A percentile compares a stretch with the other conserved stretches of the same genome.
Conservation (phyloP, 2,888 invertebrate species). For the Fragum sueziense region DNA sequence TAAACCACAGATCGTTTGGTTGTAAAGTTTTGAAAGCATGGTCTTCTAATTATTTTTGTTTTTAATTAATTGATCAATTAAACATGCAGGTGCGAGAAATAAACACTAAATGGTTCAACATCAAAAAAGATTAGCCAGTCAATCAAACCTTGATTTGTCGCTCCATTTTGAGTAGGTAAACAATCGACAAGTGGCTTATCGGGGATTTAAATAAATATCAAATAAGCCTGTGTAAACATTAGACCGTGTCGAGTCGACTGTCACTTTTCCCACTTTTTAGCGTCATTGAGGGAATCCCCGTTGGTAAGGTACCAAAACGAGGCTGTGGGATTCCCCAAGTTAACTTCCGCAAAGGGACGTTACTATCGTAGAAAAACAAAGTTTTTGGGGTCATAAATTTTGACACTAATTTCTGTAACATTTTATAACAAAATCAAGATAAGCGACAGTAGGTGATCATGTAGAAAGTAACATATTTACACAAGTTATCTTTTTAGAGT, state of each 20-base stretch:
- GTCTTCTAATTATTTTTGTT: no score
- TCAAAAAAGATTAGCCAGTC: no score
- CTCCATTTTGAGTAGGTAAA: conserved; percentile 15
- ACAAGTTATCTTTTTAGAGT: neutral
- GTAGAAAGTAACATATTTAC: neutral
- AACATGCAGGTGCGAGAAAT: no score
- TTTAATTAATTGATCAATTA: no score
- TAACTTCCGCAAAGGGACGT: conserved; percentile 4
- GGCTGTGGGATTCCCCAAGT: conserved; percentile 42
- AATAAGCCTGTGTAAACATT: conserved; percentile 12
- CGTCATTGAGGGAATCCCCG: conserved; percentile 49
- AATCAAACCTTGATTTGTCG: conserved; percentile 9
- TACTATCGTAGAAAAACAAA: neutral
- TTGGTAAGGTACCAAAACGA: conserved; percentile 58
- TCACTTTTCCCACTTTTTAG: conserved; percentile 27
- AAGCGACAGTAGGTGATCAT: neutral
- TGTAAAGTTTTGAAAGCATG: no score
- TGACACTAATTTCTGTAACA: neutral
- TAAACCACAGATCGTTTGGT: no score
- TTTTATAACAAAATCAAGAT: neutral
- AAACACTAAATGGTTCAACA: no score
- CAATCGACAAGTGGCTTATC: neutral
- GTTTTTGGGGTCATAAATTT: conserved; percentile 10
- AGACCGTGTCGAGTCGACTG: conserved; percentile 9
- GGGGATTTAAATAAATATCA: conserved; percentile 3